Base-by-base conservation (phyloP, 2,797 vertebrate genomes). In the Miichthys miiuy region DNA sequence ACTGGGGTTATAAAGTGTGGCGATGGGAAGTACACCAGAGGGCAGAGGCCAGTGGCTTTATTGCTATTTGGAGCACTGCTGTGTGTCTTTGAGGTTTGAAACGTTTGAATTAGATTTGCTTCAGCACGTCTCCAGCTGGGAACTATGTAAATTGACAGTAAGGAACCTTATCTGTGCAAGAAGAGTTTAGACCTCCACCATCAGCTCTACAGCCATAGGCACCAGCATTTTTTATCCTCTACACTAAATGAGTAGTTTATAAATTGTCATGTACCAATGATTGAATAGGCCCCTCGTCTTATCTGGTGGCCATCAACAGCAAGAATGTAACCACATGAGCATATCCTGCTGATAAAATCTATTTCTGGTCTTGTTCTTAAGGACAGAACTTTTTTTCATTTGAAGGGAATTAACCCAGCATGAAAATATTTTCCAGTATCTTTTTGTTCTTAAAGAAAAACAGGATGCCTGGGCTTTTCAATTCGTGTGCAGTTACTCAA, bases 71-170 rank as follows among this genome's bases (percentile, higher is more conserved):
- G 85, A 85, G 86, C 89, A 80, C 79, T 84, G 85, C 86, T 90
- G 87, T 91, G 88, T 91, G 91, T 91, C 90, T 92, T 87, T 87
- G 87, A 83, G 80, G 83, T 87, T 83, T 83, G 61, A 92, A 88
- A 91, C 88, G 89, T 91, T 89, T 89, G 85, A 89, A 93, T 93
- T 92, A 89, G 93, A 90, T 92, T 87, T 90, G 92, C 90, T 92
- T 80, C 89, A 91, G 78, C 90, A 84, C 89, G 89, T 89, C 89
- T 92, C 91, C 92, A 94, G 92, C 91, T 93, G 92, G 83, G 89
- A 88, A 89, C 82, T 91, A 89, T 91, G 88, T 86, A 93, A 94
- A 93, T 90, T 87, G 86, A 84, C 88, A 88, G 92, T 69, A 65
- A 87, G 87, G 84, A 84, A 85, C 74, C 84, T 89, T 88, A 90